Base-by-base conservation (phyloP, 2,888 invertebrate species). In the Steinernema hermaphroditum region DNA sequence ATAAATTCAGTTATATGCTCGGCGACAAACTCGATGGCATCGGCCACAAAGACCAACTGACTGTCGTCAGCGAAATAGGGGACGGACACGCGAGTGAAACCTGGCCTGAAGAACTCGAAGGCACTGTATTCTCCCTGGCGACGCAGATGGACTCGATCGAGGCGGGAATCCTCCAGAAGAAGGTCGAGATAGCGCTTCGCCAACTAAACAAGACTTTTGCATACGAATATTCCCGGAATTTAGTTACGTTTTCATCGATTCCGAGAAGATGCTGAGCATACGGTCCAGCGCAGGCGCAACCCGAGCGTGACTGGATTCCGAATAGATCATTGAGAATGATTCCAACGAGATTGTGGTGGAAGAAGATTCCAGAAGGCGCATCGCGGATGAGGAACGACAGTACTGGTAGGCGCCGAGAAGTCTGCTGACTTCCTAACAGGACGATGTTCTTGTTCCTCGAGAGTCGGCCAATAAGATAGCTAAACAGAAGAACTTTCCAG, bases 281-380 rank as follows among this genome's bases (percentile, higher is more conserved):
- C 72, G 92, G 92, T 71, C 93, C 91, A 68, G 93, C 92, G 87
- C 93, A 93, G 19, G 92, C 87, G 79, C 88, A 88, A 0, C 88
- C 88, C 9, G 88, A 86, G 92, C 93, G 80, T 2, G 87, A 92
- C 88, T 94, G 94, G 72, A 95, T 93, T 0, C 94, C 94, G 87
- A 94, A 94, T 32, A 95, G 91, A 85, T 95, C 94, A 86, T 94
- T 94, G 57, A 95, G 90, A 24, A 94, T 90, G 12, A 93, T 92
- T 80, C 92, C 92, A 12, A 94, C 91, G 90, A 92, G 91, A 88
- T 94, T 94, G 87, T 94, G 93, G 87, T 94, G 94, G 0, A 94
- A 90, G 87, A 92, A 94, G 16, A 92, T 82, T 1, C 93, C 92
- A 27, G 75, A 77, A 6, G 44, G 41, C 6, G 22, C 85, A n/a